A percentile compares a stretch with the other conserved stretches of the same genome.
Evolutionary conservation across 2,888 invertebrate genomes (phyloP).

Genomic region (Ashinkailepas kermadecensis): DNA sequence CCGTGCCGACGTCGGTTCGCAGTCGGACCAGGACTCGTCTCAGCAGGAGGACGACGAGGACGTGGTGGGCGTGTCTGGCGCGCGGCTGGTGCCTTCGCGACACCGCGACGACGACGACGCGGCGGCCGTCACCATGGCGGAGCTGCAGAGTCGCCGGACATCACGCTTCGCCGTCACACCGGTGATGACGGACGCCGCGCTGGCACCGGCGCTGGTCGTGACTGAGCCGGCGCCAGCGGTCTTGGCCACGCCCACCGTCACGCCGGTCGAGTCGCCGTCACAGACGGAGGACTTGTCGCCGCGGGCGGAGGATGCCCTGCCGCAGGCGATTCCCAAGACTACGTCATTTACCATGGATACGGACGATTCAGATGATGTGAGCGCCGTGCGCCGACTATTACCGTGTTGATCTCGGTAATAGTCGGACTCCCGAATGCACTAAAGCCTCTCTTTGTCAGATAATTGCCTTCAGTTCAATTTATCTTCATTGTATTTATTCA

Average conservation of each 20-base stretch:
- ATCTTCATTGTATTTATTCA: too few relatives aligned
- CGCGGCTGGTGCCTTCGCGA: background rate
- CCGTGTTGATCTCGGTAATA: too few relatives aligned
- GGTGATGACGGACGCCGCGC: background rate
- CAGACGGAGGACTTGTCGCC: too few relatives aligned
- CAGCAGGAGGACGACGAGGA: background rate
- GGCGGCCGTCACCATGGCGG: background rate
- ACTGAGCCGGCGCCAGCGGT: background rate
- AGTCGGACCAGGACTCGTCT: background rate
- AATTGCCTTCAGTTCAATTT: too few relatives aligned
- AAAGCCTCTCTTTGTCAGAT: too few relatives aligned
- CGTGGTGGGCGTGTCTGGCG: conserved; percentile 5
- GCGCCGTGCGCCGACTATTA: too few relatives aligned
- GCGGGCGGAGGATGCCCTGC: background rate
- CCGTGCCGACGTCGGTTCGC: background rate
- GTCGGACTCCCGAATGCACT: too few relatives aligned
- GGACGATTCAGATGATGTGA: background rate
- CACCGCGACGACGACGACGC: background rate
- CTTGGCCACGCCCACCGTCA: background rate
- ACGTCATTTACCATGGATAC: background rate
- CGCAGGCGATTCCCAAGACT: background rate
- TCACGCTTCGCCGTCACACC: conserved; percentile 4
- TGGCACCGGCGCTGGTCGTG: too few relatives aligned
- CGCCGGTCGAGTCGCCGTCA: background rate
- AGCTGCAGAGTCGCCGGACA: background rate